Evolutionary conservation across 2,797 vertebrate species (phyloP).

Genomic region (Lepilemur ruficaudatus): DNA sequence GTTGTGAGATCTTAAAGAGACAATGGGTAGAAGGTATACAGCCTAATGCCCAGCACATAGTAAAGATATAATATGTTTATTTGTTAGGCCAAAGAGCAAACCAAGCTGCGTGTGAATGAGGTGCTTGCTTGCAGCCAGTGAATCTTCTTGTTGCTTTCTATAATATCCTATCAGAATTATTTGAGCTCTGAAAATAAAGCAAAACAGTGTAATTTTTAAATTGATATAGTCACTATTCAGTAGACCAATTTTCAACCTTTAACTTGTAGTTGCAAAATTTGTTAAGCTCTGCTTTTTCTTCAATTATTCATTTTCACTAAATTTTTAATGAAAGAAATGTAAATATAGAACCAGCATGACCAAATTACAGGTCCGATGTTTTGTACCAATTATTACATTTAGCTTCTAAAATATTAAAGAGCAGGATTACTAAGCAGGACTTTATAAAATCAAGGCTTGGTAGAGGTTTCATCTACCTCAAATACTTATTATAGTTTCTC

Average conservation of each 20-base stretch:
- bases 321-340: slow-evolving; percentile 66
- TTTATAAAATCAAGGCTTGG: background rate
- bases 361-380: background rate
- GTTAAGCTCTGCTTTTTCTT: slow-evolving; percentile 47
- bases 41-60: background rate
- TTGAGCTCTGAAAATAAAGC: slow-evolving; percentile 7
- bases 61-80: background rate
- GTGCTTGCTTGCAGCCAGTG: background rate
- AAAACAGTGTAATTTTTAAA: slow-evolving; percentile 12
- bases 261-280: slow-evolving; percentile 29
- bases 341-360: slow-evolving; percentile 29
- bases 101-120: background rate
- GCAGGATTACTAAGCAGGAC: background rate
- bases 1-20: background rate
- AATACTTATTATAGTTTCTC: slow-evolving; percentile 27
- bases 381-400: slow-evolving; percentile 37
- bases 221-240: background rate
- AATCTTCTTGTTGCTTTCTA: background rate
- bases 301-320: slow-evolving; percentile 66
- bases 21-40: background rate
- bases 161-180: background rate
- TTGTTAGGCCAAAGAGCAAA: background rate
- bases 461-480: slow-evolving; percentile 5
- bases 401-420: slow-evolving; percentile 58
- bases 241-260: slow-evolving; percentile 31